These are phyloP conservation scores for Myripristis murdjan DNA, from an alignment of 2,797 vertebrate genomes.

Conservation along the genomic window DNA sequence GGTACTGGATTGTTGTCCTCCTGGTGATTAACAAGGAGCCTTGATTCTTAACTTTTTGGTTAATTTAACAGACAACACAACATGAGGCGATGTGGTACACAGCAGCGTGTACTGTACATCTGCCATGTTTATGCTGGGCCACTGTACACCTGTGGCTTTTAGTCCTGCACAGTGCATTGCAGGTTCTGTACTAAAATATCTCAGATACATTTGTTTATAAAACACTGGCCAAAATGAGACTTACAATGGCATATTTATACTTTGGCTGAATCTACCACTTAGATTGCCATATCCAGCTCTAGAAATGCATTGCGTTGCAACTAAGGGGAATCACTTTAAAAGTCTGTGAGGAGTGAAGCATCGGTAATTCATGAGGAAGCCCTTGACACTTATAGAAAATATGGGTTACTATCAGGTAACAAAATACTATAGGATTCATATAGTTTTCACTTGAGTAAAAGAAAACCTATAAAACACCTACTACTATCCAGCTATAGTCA, in stretches of 20 bases:
- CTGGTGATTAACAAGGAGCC: conserved; percentile 71
- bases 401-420: conserved; percentile 91
- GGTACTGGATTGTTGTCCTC: conserved; percentile 69
- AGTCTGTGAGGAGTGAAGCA: conserved; percentile 35
- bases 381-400: conserved; percentile 93
- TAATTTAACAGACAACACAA: conserved; percentile 55
- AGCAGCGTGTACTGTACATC: conserved; percentile 11
- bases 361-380: conserved; percentile 81
- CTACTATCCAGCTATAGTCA: conserved; percentile 54
- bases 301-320: conserved; percentile 22
- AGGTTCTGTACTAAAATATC: conserved; percentile 25
- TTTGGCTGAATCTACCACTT: conserved; percentile 67
- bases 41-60: conserved; percentile 74
- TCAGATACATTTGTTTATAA: conserved; percentile 41
- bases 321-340: conserved; percentile 22
- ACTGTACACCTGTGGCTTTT: conserved; percentile 17
- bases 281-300: conserved; percentile 40
- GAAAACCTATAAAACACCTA: conserved; percentile 53
- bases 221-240: conserved; percentile 32
- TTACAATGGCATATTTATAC: conserved; percentile 49
- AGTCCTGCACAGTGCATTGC: conserved; percentile 24
- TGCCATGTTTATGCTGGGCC: conserved; percentile 29
- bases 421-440: conserved; percentile 77
- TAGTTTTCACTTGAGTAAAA: conserved; percentile 54
- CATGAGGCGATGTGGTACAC: conserved; percentile 24